These are phyloP conservation scores for Gallinago jamesoni DNA, from an alignment of 2,113 vertebrate genomes.

Conservation along the genomic window DNA sequence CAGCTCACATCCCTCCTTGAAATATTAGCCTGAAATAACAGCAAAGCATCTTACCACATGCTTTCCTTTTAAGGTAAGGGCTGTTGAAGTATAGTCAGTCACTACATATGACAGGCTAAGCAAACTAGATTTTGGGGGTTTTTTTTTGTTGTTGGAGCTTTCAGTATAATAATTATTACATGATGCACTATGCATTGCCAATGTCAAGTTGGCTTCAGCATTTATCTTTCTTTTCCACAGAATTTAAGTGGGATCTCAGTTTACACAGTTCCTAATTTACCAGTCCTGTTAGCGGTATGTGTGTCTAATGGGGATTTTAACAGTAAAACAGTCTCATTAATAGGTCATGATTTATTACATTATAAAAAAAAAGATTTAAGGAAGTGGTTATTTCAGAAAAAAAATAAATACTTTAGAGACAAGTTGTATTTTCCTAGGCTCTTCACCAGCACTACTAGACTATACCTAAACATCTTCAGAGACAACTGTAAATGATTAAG, in stretches of 20 bases:
- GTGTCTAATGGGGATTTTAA: constrained; percentile 46
- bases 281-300: not conserved
- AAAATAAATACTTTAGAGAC: not conserved
- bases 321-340: constrained; percentile 39
- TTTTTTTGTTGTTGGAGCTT: not conserved
- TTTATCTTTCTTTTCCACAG: not conserved
- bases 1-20: not conserved
- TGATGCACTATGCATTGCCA: constrained; percentile 13
- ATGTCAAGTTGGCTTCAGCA: not conserved
- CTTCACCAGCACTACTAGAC: constrained; percentile 21
- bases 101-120: constrained; percentile 1
- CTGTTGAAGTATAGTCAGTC: not conserved
- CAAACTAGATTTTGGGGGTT: not conserved
- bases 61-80: constrained; percentile 1
- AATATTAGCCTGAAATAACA: constrained; percentile 20
- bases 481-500: not conserved
- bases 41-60: not conserved
- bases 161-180: constrained; percentile 16
- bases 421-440: constrained; percentile 48
- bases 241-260: constrained; percentile 2
- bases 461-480: not conserved
- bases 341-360: constrained; percentile 56
- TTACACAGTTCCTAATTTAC: constrained; percentile 30
- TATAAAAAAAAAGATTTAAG: not conserved
- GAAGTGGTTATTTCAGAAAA: not conserved